Percentiles rank a stretch among this genome's conserved stretches.
Evolutionary conservation across 2,888 invertebrate genomes (phyloP).

Genomic region (Eristalinus aeneus): DNA sequence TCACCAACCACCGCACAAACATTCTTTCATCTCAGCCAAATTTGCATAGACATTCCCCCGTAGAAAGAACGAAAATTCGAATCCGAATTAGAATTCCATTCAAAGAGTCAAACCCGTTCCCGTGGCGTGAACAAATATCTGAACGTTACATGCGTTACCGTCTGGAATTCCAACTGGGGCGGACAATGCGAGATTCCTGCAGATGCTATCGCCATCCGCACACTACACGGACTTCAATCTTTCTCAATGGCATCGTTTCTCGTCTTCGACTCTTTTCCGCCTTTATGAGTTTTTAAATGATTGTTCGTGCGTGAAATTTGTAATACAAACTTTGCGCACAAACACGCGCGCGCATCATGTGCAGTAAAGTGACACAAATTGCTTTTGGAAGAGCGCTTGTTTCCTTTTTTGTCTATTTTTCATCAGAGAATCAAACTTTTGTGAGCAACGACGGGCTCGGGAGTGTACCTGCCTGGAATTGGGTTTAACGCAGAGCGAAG

Average conservation of each 20-base stretch:
- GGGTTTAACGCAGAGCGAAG: slow-evolving; percentile 30
- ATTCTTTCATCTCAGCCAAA: not conserved
- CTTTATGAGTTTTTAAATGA: slow-evolving; percentile 64
- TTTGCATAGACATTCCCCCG: too few species aligned
- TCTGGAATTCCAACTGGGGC: not conserved
- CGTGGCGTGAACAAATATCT: not conserved
- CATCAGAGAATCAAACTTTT: not conserved
- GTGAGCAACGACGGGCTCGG: slow-evolving; percentile 1
- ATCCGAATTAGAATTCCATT: not conserved
- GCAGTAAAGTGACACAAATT: slow-evolving; percentile 42
- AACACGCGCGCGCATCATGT: slow-evolving; percentile 15
- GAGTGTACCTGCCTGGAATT: slow-evolving; percentile 36
- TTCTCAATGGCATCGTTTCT: slow-evolving; percentile 31
- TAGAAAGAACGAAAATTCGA: not conserved
- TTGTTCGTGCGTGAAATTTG: slow-evolving; percentile 63
- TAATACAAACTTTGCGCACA: slow-evolving; percentile 32
- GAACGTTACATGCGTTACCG: not conserved
- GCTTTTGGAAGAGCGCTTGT: not conserved
- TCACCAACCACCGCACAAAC: not conserved
- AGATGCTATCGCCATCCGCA: not conserved
- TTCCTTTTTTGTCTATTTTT: not conserved
- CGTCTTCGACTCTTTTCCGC: not conserved
- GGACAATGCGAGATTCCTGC: not conserved
- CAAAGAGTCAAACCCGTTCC: not conserved
- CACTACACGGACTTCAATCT: not conserved